Conservation (phyloP, 2,888 invertebrate species). For the Euzetes globulus region DNA sequence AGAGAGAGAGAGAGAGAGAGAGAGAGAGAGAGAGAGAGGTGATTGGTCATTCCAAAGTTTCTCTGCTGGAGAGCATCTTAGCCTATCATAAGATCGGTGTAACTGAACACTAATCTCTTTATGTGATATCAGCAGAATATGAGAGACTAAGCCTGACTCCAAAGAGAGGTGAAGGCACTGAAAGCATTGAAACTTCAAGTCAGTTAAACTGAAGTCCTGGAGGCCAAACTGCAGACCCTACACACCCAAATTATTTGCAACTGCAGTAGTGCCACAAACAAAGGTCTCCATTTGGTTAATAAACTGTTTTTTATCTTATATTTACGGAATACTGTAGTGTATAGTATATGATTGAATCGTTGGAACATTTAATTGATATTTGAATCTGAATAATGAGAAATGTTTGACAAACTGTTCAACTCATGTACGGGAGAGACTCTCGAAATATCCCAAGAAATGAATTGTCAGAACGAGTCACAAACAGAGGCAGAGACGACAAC, state of each 20-base stretch:
- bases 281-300: neutral
- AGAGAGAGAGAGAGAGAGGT: neutral
- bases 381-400: neutral
- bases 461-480: conserved; percentile 3
- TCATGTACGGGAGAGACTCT: conserved; percentile 28
- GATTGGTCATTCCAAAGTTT: neutral
- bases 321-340: neutral
- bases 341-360: neutral
- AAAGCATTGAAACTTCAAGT: neutral
- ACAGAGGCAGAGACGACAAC: conserved; percentile 1
- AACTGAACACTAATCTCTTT: neutral
- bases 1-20: neutral
- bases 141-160: neutral
- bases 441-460: conserved; percentile 33
- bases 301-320: neutral
- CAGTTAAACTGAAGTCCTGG: neutral
- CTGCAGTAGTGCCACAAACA: neutral
- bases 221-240: neutral
- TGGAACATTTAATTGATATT: neutral
- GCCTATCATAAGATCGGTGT: no score
- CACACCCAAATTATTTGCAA: conserved; percentile 4
- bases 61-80: no score
- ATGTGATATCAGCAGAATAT: neutral
- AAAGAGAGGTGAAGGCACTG: conserved; percentile 6
- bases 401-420: conserved; percentile 16